Conservation (phyloP, 2,888 invertebrate species). For the Luperina nickerlii region DNA sequence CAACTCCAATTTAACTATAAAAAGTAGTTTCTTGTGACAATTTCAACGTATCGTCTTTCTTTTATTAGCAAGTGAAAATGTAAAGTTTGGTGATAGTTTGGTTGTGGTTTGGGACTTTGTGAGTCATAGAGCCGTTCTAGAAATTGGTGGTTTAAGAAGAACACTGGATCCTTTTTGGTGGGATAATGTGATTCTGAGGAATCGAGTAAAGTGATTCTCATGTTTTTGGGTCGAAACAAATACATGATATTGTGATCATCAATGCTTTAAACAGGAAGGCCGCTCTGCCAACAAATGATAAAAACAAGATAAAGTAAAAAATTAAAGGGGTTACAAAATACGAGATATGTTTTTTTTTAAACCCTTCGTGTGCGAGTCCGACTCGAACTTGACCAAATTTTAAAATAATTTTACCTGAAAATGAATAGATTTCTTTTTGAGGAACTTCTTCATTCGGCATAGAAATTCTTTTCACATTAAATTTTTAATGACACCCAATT, state of each 20-base stretch:
- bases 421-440: background rate
- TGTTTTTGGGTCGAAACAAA: background rate
- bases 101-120: slow-evolving; percentile 16
- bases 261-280: background rate
- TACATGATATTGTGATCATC: background rate
- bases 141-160: slow-evolving; percentile 17
- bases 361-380: background rate
- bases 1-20: slow-evolving; percentile 56
- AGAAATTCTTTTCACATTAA: background rate
- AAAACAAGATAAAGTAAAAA: background rate
- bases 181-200: background rate
- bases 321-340: background rate
- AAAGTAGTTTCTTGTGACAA: slow-evolving; percentile 54
- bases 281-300: background rate
- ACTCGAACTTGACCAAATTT: background rate
- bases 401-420: background rate
- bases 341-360: background rate
- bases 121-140: slow-evolving; percentile 16
- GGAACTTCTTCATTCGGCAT: background rate
- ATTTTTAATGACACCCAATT: background rate
- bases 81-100: slow-evolving; percentile 19
- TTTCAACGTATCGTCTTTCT: slow-evolving; percentile 34
- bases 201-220: background rate
- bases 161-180: background rate
- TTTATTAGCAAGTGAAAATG: slow-evolving; percentile 45